phyloP scores from a whole-genome alignment of 2,888 invertebrate species.

The Mythimna loreyi region DNA sequence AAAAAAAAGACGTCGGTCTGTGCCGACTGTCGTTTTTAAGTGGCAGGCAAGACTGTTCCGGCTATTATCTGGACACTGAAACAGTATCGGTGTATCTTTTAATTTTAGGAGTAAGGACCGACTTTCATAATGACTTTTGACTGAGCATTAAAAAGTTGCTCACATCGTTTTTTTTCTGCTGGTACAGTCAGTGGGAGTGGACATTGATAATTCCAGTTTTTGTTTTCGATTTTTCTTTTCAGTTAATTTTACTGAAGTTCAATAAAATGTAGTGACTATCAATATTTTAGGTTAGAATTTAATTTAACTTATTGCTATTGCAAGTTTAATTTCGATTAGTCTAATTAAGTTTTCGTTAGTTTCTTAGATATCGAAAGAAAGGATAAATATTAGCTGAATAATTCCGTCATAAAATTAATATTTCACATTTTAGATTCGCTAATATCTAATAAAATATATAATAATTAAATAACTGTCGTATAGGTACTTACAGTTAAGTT shows the following conservation, averaged over 20 bases:
- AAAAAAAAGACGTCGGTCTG: constrained; percentile 59
- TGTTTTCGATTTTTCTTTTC: neutral
- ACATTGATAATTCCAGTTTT: neutral
- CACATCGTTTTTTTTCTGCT: constrained; percentile 14
- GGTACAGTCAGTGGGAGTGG: neutral
- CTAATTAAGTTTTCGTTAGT: neutral
- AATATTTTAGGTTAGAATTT: neutral
- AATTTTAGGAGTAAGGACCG: constrained; percentile 41
- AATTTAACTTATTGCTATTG: neutral
- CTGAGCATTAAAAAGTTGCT: constrained; percentile 35
- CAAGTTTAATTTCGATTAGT: neutral
- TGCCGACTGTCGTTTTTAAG: constrained; percentile 65
- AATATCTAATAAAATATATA: too few relatives aligned
- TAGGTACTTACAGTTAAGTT: too few relatives aligned
- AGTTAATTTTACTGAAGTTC: neutral
- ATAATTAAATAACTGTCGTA: too few relatives aligned
- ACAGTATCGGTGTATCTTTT: constrained; percentile 53
- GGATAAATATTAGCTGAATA: too few relatives aligned
- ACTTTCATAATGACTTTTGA: constrained; percentile 47
- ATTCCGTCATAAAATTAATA: too few relatives aligned
- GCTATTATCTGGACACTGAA: constrained; percentile 60
- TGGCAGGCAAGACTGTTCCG: constrained; percentile 64
- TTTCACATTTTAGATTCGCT: too few relatives aligned
- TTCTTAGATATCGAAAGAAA: too few relatives aligned
- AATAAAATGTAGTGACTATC: too few relatives aligned